These are phyloP conservation scores for Donacobius atricapilla DNA, from an alignment of 2,113 vertebrate species.

Conservation along the genomic window DNA sequence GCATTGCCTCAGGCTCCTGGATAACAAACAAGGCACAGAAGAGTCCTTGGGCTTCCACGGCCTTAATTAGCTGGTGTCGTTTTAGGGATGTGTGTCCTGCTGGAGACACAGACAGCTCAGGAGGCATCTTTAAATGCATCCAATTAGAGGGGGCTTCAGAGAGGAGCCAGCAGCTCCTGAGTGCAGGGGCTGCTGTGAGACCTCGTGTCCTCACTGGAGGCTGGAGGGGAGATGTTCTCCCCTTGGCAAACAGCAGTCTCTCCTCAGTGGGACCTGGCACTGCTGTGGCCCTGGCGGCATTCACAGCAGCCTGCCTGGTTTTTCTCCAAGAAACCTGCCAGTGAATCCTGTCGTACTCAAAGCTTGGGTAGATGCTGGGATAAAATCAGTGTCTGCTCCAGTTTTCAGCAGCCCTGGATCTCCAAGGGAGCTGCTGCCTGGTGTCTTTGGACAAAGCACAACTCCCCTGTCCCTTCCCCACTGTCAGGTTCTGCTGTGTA, in stretches of 20 bases:
- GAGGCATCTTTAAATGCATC: conserved; percentile 12
- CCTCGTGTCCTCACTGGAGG: not conserved
- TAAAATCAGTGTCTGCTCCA: not conserved
- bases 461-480: not conserved
- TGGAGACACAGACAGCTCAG: conserved; percentile 16
- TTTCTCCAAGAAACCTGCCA: not conserved
- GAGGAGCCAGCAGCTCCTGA: not conserved
- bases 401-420: not conserved
- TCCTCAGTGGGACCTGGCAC: not conserved
- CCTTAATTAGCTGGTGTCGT: conserved; percentile 62
- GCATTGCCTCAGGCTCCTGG: conserved; percentile 48
- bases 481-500: not conserved
- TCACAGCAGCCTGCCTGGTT: not conserved
- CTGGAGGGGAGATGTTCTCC: not conserved
- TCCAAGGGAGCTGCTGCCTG: not conserved
- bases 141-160: conserved; percentile 28
- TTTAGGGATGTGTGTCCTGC: conserved; percentile 35
- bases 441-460: not conserved
- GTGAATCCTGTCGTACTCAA: rapidly evolving
- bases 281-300: not conserved
- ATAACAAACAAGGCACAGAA: conserved; percentile 63
- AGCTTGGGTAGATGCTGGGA: not conserved
- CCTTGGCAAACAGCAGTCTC: not conserved
- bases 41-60: conserved; percentile 41
- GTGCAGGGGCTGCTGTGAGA: not conserved